phyloP scores from a whole-genome alignment of 1,140 invertebrate genomes.

The Brachionus manjavacas region DNA sequence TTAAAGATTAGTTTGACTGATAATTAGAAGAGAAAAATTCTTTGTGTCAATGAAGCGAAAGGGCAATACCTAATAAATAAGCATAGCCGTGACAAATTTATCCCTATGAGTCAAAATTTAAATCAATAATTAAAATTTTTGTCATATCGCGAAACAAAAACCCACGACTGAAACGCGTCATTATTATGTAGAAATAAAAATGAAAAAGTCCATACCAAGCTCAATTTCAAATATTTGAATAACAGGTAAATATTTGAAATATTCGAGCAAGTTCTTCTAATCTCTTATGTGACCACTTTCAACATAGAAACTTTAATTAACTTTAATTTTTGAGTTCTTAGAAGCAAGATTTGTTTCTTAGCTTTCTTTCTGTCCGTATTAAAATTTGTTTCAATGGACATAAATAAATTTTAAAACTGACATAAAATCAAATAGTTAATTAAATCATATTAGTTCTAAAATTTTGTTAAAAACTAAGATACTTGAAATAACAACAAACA shows the following conservation, averaged over 20 bases:
- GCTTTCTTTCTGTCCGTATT: neutral
- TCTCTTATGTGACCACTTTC: neutral
- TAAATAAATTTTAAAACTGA: neutral
- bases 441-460: slow-evolving; percentile 20
- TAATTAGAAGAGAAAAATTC: neutral
- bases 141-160: neutral
- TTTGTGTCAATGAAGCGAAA: neutral
- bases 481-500: neutral
- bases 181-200: neutral
- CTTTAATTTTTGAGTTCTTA: slow-evolving; percentile 1
- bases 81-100: neutral
- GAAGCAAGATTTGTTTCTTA: neutral
- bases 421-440: slow-evolving; percentile 12
- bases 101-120: neutral
- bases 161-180: neutral
- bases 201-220: neutral
- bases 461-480: neutral
- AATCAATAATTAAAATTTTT: slow-evolving; percentile 36
- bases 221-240: slow-evolving; percentile 15
- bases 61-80: neutral
- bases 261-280: neutral
- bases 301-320: slow-evolving; percentile 22
- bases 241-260: slow-evolving; percentile 29
- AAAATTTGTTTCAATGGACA: neutral
- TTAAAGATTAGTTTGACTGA: neutral